Percentiles rank a stretch among this genome's conserved stretches.
Conservation (phyloP, 35 echinoderm and acorn worm species). For the Hemicentrotus pulcherrimus region DNA sequence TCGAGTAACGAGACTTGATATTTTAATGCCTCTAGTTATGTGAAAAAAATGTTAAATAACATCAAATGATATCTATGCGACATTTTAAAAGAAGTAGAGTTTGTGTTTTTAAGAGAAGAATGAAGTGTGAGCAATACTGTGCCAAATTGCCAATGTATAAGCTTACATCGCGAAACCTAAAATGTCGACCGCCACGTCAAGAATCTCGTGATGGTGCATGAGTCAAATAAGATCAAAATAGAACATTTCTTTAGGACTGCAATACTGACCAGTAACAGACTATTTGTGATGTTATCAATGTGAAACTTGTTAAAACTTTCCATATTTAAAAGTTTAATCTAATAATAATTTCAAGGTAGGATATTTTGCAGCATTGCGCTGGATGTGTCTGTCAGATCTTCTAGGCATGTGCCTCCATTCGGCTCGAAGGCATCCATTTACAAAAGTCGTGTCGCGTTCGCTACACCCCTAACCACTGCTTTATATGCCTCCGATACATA, state of each 20-base stretch:
- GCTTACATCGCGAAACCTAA: not conserved
- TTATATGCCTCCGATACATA: not conserved
- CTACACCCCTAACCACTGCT: not conserved
- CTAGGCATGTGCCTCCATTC: not conserved
- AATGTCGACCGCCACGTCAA: not conserved
- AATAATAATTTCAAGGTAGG: conserved; percentile 13
- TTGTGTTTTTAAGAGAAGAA: not conserved
- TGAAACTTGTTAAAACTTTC: not conserved
- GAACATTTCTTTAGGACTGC: not conserved
- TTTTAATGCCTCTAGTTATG: not conserved
- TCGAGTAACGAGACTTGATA: too few species aligned
- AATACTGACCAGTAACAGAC: not conserved
- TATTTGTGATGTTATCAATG: not conserved
- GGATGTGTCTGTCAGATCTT: conserved; percentile 1
- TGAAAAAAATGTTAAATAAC: not conserved
- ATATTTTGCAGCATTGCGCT: not conserved
- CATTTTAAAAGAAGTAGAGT: not conserved
- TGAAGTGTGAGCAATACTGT: not conserved
- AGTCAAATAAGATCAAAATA: not conserved
- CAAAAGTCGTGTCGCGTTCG: not conserved
- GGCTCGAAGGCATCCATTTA: not conserved
- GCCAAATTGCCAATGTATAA: not conserved
- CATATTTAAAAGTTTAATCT: not conserved
- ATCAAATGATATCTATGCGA: not conserved
- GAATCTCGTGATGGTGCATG: not conserved